Conservation (phyloP, 2,113 vertebrate species). For the Actinemys pallida region DNA sequence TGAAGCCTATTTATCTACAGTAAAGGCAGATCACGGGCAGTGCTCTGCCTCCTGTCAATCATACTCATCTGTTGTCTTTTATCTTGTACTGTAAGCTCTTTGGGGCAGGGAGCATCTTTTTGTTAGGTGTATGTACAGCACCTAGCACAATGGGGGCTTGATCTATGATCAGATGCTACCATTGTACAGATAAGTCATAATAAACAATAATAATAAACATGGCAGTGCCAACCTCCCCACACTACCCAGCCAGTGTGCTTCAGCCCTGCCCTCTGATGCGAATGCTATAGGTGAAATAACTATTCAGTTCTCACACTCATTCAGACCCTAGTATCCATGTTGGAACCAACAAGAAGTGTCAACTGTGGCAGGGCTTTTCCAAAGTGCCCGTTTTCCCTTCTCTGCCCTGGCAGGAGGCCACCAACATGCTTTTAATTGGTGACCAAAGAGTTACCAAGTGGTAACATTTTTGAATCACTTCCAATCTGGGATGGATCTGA, state of each 20-base stretch:
- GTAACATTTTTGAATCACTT: too few species aligned
- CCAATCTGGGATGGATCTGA: too few species aligned
- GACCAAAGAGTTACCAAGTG: too few species aligned
- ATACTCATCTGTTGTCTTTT: background rate
- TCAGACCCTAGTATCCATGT: too few species aligned
- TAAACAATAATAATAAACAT: background rate
- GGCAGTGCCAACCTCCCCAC: background rate
- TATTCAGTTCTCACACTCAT: too few species aligned
- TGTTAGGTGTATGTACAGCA: background rate
- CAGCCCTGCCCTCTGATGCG: too few species aligned
- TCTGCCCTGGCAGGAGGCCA: too few species aligned
- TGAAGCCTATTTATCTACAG: background rate
- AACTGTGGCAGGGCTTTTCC: too few species aligned
- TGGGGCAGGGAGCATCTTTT: background rate
- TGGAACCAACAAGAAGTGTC: background rate
- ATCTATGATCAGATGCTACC: background rate
- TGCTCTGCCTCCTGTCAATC: too few species aligned
- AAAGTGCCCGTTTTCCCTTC: too few species aligned
- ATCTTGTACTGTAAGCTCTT: background rate
- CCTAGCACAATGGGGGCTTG: background rate
- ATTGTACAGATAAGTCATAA: background rate
- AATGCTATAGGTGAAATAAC: too few species aligned
- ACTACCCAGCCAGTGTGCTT: background rate
- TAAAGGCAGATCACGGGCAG: background rate
- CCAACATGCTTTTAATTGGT: too few species aligned